A percentile compares a stretch with the other conserved stretches of the same genome.
Evolutionary conservation across 1,140 invertebrate species (phyloP).

Genomic region (Bilobella aurantiaca): DNA sequence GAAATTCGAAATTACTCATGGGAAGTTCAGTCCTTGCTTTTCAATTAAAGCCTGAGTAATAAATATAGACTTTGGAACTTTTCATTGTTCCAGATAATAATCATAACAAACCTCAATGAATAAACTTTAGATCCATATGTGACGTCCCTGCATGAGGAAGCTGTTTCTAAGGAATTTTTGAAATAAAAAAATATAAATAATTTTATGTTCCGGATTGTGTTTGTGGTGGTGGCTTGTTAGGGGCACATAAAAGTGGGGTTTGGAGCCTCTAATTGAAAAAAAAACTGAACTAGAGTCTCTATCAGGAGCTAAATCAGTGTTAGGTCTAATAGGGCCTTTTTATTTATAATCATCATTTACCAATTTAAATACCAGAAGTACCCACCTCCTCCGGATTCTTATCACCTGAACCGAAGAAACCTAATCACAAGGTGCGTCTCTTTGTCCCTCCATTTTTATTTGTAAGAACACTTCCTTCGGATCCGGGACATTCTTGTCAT

Average conservation of each 20-base stretch:
- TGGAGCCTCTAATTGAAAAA: neutral
- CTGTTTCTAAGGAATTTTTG: neutral
- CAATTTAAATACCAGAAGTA: neutral
- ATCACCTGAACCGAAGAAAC: neutral
- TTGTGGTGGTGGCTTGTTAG: neutral
- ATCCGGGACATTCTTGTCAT: neutral
- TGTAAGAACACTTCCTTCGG: neutral
- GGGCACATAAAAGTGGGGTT: neutral
- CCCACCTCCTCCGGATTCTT: neutral
- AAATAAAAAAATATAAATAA: neutral
- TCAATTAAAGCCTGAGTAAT: neutral
- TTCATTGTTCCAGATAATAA: slow-evolving; percentile 1
- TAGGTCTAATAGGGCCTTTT: neutral
- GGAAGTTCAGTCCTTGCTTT: neutral
- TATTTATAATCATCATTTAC: slow-evolving; percentile 1
- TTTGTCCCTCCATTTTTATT: neutral
- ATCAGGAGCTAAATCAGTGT: neutral
- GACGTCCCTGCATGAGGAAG: neutral
- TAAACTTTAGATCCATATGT: neutral
- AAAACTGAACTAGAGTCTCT: neutral
- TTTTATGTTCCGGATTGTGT: neutral
- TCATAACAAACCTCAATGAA: neutral
- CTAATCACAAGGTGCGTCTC: neutral
- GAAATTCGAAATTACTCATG: too few relatives aligned
- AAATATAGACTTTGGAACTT: neutral